Evolutionary conservation across 2,797 vertebrate genomes (phyloP), one percentile per base, ranked within the genome.

Genomic region (Otolemur crassicaudatus): DNA sequence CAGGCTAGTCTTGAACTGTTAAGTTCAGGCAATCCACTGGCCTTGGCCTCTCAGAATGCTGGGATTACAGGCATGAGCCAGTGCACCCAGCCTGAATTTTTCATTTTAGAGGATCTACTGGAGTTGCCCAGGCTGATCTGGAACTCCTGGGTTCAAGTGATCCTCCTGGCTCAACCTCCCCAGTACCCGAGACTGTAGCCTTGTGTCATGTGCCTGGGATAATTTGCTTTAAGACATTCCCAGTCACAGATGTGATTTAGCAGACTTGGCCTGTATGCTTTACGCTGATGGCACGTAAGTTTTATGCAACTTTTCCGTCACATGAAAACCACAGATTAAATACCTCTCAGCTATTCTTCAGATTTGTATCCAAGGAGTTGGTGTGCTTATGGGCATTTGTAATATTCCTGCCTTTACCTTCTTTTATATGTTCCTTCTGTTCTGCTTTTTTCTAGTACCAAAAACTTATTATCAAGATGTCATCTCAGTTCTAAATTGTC

Each of bases 401-500:
- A 75, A 17, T 79, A 56, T 43, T 63, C 40, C 79, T 19, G 14
- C 37, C 43, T 89, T 91, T 12, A 60, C 17, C n/a, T 73, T 61
- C 29, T 56, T 84, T 72, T 49, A 37, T 75, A 63, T 19, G 2
- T 86, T 70, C 13, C 69, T 22, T 61, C 67, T 60, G 19, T 22
- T 8, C 58, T 89, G 29, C 25, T 85, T 91, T 91, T 69, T 70
- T 65, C 25, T 73, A 79, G 29, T 63, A 70, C 40, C 79, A 61
- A 31, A 70, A 88, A 27, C 19, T 77, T 92, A 75, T 17, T 84
- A 76, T 85, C 65, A 37, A 25, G 34, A 13, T 93, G 19, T 90
- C 79, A 89, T 90, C 81, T 95, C 84, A 46, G 83, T 95, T 92
- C 60, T 87, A 53, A 96, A 81, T 70, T 81, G 65, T 63, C n/a